Evolutionary conservation across 2,888 invertebrate species (phyloP), one percentile per base, ranked within the genome.

Genomic region (Hedychridium roseum): DNA sequence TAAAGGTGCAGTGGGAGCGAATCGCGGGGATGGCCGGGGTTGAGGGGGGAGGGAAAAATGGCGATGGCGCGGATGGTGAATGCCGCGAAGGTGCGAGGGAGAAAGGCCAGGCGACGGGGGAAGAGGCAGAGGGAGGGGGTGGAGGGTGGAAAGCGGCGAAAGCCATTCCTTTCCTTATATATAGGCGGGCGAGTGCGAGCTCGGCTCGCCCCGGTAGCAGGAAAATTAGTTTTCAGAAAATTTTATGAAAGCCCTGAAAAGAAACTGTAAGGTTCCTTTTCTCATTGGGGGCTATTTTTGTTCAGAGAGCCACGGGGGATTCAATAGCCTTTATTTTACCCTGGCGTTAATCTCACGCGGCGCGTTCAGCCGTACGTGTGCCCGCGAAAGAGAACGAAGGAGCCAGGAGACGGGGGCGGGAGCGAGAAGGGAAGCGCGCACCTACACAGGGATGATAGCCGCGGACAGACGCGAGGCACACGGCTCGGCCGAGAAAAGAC

Each of bases 201-300:
- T n/a, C n/a, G n/a, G 16, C 11, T 30, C 28, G 11, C 15, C 32
- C 20, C 34, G 37, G 60, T 63, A 62, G 68, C 68, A 72, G 67
- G 76, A 76, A 77, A 77, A 77, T 77, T 77, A 77, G 76, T 77
- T 77, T 77, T 77, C 77, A 77, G 74, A 76, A 70, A 71, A 74
- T 76, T 75, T 74, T 73, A 74, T 77, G 75, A 77, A 77, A 77
- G 76, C 68, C 54, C 45, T 75, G 76, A 74, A 77, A 76, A 65
- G 73, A 71, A 75, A 71, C 70, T 70, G 76, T 69, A 71, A 74
- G 76, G 73, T 74, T 74, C 74, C 73, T 74, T 74, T 72, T 72
- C 75, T 75, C 75, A 76, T 77, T 77, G 76, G 68, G 68, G 71
- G 74, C 74, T 77, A 75, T 76, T 77, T 77, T 77, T 75, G 71